Evolutionary conservation across 2,888 invertebrate species (phyloP).

Genomic region (Hanleya hanleyi): DNA sequence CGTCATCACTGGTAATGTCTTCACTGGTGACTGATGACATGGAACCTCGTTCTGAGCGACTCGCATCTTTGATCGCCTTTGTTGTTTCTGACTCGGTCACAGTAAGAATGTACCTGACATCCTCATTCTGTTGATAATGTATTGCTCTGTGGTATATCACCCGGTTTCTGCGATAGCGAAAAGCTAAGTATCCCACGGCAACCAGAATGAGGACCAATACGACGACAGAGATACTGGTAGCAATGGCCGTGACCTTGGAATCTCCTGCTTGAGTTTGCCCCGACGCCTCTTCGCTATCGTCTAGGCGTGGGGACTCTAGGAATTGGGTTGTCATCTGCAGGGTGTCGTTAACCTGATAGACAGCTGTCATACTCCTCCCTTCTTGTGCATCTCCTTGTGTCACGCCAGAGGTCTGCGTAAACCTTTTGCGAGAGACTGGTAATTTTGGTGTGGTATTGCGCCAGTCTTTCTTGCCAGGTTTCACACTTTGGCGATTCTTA

Average conservation of each 20-base stretch:
- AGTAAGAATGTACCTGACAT: conserved; percentile 16
- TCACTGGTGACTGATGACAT: conserved; percentile 47
- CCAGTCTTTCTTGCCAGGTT: too few species aligned
- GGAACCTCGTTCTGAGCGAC: conserved; percentile 47
- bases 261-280: neutral
- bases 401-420: too few species aligned
- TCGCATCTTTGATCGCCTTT: conserved; percentile 11
- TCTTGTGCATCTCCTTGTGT: too few species aligned
- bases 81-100: neutral
- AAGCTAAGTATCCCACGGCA: conserved; percentile 16
- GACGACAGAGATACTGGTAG: conserved; percentile 28
- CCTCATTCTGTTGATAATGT: conserved; percentile 24
- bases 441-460: too few species aligned
- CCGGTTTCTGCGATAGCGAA: conserved; percentile 18
- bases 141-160: conserved; percentile 26
- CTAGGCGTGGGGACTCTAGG: too few species aligned
- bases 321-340: too few species aligned
- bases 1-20: conserved; percentile 50
- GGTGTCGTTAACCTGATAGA: too few species aligned
- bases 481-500: too few species aligned
- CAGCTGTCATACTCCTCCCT: too few species aligned
- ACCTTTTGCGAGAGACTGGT: too few species aligned
- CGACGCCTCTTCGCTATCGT: neutral
- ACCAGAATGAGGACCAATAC: conserved; percentile 28
- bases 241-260: conserved; percentile 15